Percentiles rank a stretch among this genome's conserved stretches.
phyloP scores from a whole-genome alignment of 2,797 vertebrate species.

The Mormyrops boulengeri region DNA sequence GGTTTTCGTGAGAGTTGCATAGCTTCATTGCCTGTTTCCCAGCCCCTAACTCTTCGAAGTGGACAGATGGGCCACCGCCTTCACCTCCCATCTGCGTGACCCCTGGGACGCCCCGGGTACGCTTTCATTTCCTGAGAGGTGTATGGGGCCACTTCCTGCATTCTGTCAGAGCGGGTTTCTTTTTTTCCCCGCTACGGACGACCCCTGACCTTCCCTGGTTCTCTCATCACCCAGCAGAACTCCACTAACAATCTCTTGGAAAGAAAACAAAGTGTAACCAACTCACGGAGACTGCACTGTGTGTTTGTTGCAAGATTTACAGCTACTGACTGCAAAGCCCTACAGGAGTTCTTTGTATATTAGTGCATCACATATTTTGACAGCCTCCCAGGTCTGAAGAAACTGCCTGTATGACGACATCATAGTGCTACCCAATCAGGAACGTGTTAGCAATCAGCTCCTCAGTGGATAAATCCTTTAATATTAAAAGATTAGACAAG shows the following conservation, averaged over 20 bases:
- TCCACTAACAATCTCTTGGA: not conserved
- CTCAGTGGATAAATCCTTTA: not conserved
- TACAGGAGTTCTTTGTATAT: not conserved
- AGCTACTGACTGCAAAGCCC: not conserved
- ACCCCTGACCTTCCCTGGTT: not conserved
- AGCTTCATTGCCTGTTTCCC: not conserved
- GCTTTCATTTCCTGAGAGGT: conserved; percentile 51
- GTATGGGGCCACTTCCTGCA: conserved; percentile 40
- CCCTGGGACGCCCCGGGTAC: conserved; percentile 54
- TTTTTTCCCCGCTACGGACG: not conserved
- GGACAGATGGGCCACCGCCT: conserved; percentile 34
- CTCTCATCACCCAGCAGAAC: not conserved
- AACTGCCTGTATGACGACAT: not conserved
- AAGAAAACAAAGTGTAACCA: not conserved
- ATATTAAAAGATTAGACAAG: not conserved
- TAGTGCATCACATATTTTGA: not conserved
- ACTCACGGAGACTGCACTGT: not conserved
- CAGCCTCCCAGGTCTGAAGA: not conserved
- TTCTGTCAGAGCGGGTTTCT: not conserved
- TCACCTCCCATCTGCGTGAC: conserved; percentile 54
- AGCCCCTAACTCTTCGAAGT: conserved; percentile 19
- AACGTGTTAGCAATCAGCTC: not conserved
- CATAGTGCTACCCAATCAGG: not conserved
- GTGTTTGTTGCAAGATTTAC: not conserved
- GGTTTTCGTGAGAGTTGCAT: not conserved